Evolutionary conservation across 2,888 invertebrate species (phyloP).

Genomic region (Agriopis leucophaearia): DNA sequence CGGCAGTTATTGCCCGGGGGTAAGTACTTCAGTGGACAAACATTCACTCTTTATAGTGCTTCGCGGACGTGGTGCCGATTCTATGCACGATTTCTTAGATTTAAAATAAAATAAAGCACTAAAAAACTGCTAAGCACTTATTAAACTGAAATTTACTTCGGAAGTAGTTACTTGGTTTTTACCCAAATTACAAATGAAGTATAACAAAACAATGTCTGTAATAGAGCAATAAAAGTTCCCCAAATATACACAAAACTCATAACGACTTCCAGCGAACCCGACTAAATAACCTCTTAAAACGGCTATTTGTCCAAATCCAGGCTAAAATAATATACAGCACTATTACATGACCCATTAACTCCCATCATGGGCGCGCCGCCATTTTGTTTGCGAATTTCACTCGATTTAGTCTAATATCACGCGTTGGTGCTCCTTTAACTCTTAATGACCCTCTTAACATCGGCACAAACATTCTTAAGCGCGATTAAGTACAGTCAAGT

Average conservation of each 20-base stretch:
- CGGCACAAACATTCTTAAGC: slow-evolving; percentile 46
- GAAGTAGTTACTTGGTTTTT: too few species aligned
- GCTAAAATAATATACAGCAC: slow-evolving; percentile 64
- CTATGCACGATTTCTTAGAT: too few species aligned
- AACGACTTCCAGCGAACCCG: slow-evolving; percentile 20
- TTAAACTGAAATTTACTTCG: too few species aligned
- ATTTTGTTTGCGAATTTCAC: slow-evolving; percentile 68
- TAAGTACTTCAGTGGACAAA: not conserved
- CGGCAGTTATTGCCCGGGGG: not conserved
- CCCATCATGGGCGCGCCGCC: slow-evolving; percentile 62
- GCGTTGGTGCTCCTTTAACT: slow-evolving; percentile 60
- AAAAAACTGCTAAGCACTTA: too few species aligned
- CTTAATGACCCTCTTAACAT: slow-evolving; percentile 57
- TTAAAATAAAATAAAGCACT: too few species aligned
- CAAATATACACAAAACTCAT: slow-evolving; percentile 16
- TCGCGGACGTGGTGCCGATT: not conserved
- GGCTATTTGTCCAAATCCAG: slow-evolving; percentile 43
- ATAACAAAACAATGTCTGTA: slow-evolving; percentile 12
- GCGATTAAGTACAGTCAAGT: slow-evolving; percentile 44
- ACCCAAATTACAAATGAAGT: not conserved
- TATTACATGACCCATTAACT: slow-evolving; percentile 71
- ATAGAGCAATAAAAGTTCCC: slow-evolving; percentile 23
- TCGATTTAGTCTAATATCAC: slow-evolving; percentile 69
- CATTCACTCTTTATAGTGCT: not conserved
- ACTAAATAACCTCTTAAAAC: slow-evolving; percentile 37